Conservation (phyloP, 2,113 vertebrate genomes). For the Pterocles burchelli region DNA sequence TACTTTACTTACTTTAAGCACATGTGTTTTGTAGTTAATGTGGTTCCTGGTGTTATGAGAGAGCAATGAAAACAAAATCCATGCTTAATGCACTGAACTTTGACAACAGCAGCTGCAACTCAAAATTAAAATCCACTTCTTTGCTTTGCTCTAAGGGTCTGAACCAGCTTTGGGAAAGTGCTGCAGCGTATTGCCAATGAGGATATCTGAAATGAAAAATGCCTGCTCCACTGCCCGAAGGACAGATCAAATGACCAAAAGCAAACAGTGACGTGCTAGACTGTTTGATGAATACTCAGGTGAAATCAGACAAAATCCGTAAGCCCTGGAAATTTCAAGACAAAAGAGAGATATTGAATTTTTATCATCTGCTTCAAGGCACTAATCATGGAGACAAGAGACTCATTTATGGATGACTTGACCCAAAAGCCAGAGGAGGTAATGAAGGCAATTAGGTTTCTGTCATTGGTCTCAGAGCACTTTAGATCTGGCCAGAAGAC, state of each 20-base stretch:
- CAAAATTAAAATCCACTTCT: conserved; percentile 56
- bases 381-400: conserved; percentile 9
- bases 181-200: background rate
- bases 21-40: conserved; percentile 40
- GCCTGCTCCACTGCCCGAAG: background rate
- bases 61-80: conserved; percentile 38
- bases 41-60: conserved; percentile 35
- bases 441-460: background rate
- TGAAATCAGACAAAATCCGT: background rate
- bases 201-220: conserved; percentile 8
- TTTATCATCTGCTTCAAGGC: conserved; percentile 11
- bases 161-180: background rate
- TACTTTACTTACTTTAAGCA: conserved; percentile 26
- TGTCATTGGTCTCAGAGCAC: background rate
- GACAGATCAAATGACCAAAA: conserved; percentile 49
- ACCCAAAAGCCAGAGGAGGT: background rate
- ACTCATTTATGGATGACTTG: background rate
- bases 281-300: conserved; percentile 20
- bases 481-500: background rate
- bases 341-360: background rate
- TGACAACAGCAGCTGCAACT: conserved; percentile 58
- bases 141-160: conserved; percentile 29
- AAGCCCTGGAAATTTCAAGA: conserved; percentile 31
- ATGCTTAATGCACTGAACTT: conserved; percentile 58
- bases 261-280: background rate